These are phyloP conservation scores for Jaculus jaculus DNA, from an alignment of 2,113 vertebrate genomes.

Conservation along the genomic window DNA sequence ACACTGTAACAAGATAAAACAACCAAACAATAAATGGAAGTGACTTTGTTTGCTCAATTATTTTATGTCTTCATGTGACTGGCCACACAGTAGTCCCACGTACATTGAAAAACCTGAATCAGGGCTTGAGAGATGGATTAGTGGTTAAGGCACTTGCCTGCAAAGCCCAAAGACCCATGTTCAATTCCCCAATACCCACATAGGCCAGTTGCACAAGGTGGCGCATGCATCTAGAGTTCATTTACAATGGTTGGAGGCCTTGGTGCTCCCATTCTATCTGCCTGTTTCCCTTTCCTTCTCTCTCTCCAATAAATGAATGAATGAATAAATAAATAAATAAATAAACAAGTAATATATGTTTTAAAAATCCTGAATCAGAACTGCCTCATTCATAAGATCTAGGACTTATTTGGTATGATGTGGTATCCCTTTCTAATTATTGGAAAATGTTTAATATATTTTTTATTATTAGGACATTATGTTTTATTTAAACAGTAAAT, in stretches of 20 bases:
- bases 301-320: too few relatives aligned
- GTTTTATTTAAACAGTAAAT: constrained; percentile 54
- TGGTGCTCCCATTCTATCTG: too few relatives aligned
- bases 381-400: background rate
- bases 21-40: background rate
- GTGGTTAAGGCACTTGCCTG: too few relatives aligned
- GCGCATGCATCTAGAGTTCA: too few relatives aligned
- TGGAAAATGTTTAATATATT: background rate
- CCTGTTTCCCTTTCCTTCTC: too few relatives aligned
- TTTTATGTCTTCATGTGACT: background rate
- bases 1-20: background rate
- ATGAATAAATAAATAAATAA: too few relatives aligned
- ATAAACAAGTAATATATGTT: background rate
- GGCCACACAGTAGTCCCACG: background rate
- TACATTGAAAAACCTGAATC: background rate
- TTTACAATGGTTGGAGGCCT: too few relatives aligned
- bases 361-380: background rate
- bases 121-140: too few relatives aligned
- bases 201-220: too few relatives aligned
- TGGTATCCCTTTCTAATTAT: background rate
- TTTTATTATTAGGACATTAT: background rate
- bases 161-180: too few relatives aligned
- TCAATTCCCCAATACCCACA: too few relatives aligned
- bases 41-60: background rate
- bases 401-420: background rate